phyloP scores from a whole-genome alignment of 2,113 vertebrate genomes.

The Thermophis baileyi region DNA sequence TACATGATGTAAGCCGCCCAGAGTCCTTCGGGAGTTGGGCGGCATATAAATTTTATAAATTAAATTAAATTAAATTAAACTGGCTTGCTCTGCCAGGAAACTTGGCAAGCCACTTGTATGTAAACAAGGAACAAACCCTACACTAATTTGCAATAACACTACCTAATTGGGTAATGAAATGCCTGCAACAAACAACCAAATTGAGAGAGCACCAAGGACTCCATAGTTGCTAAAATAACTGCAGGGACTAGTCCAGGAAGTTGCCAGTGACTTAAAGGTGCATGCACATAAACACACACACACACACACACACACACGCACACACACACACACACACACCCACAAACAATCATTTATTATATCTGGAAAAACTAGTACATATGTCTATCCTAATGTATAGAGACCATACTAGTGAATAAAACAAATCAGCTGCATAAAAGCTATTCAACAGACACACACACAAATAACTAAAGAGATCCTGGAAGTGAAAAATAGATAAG shows the following conservation, averaged over 20 bases:
- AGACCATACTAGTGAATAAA: not conserved
- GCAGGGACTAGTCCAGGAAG: not conserved
- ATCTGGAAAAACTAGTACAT: conserved; percentile 7
- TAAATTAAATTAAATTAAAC: too few species aligned
- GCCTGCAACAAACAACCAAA: not conserved
- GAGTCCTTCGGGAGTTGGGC: too few species aligned
- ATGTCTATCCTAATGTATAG: not conserved
- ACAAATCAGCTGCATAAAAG: conserved; percentile 9
- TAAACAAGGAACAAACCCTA: not conserved
- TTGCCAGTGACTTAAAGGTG: not conserved
- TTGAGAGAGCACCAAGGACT: not conserved
- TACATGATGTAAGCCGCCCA: too few species aligned
- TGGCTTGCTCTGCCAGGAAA: not conserved
- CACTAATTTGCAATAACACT: not conserved
- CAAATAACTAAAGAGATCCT: not conserved
- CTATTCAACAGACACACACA: not conserved
- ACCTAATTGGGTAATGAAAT: not conserved
- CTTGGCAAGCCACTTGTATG: not conserved
- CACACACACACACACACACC: too few species aligned
- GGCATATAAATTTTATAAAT: too few species aligned
- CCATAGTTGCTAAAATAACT: not conserved
- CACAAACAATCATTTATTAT: too few species aligned
- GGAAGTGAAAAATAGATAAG: conserved; percentile 31
- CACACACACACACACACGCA: too few species aligned
- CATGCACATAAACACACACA: conserved; percentile 10